phyloP scores from a whole-genome alignment of 2,888 invertebrate species.

The Mylabris sibirica region DNA sequence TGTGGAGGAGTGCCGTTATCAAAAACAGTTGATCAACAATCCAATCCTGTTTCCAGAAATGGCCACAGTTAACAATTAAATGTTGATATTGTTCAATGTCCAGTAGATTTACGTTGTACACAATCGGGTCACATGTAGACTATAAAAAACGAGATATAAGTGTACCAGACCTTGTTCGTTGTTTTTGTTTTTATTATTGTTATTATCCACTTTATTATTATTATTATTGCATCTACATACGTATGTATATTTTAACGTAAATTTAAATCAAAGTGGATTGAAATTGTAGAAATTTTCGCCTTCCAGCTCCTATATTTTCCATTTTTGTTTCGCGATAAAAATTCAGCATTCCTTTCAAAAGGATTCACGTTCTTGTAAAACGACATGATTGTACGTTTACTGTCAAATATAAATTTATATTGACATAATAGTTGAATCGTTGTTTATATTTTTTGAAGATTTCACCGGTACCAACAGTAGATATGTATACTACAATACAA shows the following conservation, averaged over 20 bases:
- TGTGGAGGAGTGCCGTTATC: slow-evolving; percentile 14
- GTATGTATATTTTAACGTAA: slow-evolving; percentile 25
- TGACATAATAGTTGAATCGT: slow-evolving; percentile 40
- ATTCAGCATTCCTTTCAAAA: slow-evolving; percentile 13
- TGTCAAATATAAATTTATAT: slow-evolving; percentile 45
- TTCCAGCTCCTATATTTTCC: slow-evolving; percentile 16
- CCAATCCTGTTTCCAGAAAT: slow-evolving; percentile 20
- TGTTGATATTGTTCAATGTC: slow-evolving; percentile 34
- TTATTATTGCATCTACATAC: slow-evolving; percentile 27
- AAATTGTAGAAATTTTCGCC: slow-evolving; percentile 28
- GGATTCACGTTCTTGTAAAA: slow-evolving; percentile 38
- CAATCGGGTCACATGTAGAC: slow-evolving; percentile 37
- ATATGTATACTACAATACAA: too few species aligned
- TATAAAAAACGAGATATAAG: slow-evolving; percentile 36
- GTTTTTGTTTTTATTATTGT: slow-evolving; percentile 1
- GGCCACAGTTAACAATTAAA: slow-evolving; percentile 32
- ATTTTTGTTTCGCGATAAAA: neutral
- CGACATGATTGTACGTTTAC: slow-evolving; percentile 43
- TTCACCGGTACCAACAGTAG: neutral
- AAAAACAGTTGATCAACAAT: slow-evolving; percentile 12
- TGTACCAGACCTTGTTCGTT: slow-evolving; percentile 28
- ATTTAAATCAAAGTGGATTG: slow-evolving; percentile 33
- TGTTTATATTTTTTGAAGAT: slow-evolving; percentile 33
- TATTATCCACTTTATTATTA: slow-evolving; percentile 16
- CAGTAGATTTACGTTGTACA: slow-evolving; percentile 36